Conservation (phyloP, 2,888 invertebrate genomes). For the Aleiodes testaceus region DNA sequence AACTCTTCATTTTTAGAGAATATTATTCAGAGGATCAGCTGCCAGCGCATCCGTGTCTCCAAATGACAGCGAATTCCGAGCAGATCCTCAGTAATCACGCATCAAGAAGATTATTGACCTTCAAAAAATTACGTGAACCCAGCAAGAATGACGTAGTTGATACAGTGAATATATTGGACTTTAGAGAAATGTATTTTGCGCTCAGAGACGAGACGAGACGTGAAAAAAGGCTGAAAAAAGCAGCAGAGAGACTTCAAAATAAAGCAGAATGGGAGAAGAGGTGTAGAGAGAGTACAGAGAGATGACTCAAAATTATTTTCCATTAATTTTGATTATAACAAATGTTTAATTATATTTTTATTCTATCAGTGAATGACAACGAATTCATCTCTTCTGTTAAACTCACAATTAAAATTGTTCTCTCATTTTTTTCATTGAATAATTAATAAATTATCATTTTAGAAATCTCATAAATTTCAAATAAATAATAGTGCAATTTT, state of each 20-base stretch:
- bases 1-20: conserved; percentile 76
- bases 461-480: conserved; percentile 27
- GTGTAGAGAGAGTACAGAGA: conserved; percentile 57
- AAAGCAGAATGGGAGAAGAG: conserved; percentile 63
- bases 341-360: conserved; percentile 18
- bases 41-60: conserved; percentile 87
- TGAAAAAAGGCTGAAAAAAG: conserved; percentile 76
- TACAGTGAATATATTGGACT: conserved; percentile 72
- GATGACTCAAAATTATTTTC: conserved; percentile 54
- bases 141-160: conserved; percentile 60
- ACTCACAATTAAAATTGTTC: conserved; percentile 22
- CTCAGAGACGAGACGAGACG: conserved; percentile 79
- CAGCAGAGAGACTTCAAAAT: conserved; percentile 69
- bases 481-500: conserved; percentile 17
- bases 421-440: background rate
- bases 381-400: background rate
- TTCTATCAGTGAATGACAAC: conserved; percentile 26
- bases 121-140: conserved; percentile 82
- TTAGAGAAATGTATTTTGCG: conserved; percentile 82
- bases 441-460: conserved; percentile 6
- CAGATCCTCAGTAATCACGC: conserved; percentile 88
- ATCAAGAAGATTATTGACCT: conserved; percentile 88
- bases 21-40: conserved; percentile 83
- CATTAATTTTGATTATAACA: conserved; percentile 19
- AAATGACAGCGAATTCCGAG: conserved; percentile 88